Conservation (phyloP, 2,888 invertebrate species). For the Conops quadrifasciatus region DNA sequence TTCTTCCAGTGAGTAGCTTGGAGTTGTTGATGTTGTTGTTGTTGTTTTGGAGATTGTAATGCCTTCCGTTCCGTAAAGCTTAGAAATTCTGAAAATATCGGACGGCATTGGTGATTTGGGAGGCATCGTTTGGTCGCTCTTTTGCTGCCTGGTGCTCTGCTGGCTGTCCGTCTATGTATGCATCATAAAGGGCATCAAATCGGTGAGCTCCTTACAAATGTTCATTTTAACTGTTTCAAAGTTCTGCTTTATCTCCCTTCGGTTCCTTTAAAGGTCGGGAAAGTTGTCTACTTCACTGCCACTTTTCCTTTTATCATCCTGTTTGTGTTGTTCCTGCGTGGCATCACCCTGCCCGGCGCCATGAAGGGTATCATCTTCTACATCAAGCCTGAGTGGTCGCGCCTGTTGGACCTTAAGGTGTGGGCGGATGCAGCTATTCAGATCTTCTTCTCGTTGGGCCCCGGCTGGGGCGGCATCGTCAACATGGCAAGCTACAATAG, state of each 20-base stretch:
- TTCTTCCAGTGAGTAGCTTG: conserved; percentile 77
- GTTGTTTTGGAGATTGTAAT: background rate
- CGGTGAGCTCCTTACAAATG: conserved; percentile 58
- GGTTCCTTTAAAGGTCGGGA: conserved; percentile 56
- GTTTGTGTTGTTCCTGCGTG: conserved; percentile 76
- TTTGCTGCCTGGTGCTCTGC: conserved; percentile 76
- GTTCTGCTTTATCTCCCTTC: background rate
- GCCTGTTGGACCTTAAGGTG: conserved; percentile 79
- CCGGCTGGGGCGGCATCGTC: conserved; percentile 85
- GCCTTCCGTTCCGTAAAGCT: conserved; percentile 68
- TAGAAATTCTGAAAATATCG: conserved; percentile 80
- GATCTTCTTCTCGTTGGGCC: conserved; percentile 89
- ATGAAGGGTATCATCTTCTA: conserved; percentile 79
- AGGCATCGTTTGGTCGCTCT: conserved; percentile 81
- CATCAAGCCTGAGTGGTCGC: conserved; percentile 80
- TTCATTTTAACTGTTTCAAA: no score
- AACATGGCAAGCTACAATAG: conserved; percentile 87
- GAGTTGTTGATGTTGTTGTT: background rate
- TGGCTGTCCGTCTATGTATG: conserved; percentile 87
- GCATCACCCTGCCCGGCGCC: conserved; percentile 83
- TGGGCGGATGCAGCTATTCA: conserved; percentile 95
- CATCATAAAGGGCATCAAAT: conserved; percentile 86
- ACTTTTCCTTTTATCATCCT: conserved; percentile 83
- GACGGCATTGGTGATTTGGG: conserved; percentile 78
- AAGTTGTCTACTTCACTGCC: conserved; percentile 84